Conservation (phyloP, 2,888 invertebrate species). For the Molanna angustata region DNA sequence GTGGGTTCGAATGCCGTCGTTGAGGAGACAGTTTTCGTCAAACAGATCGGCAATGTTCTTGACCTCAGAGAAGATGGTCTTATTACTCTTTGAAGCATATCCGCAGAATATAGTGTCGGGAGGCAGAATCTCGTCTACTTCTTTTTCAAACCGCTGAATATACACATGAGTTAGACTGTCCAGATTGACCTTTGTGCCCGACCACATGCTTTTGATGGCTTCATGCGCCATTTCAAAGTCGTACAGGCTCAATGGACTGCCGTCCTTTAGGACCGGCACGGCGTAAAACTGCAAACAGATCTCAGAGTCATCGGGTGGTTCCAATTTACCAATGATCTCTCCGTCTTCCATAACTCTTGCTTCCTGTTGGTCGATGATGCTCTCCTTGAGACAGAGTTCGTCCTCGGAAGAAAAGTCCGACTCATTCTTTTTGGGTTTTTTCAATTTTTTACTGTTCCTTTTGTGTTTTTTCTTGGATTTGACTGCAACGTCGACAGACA, state of each 20-base stretch:
- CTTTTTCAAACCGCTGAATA: slow-evolving; percentile 19
- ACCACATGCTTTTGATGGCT: slow-evolving; percentile 8
- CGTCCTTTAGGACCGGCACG: slow-evolving; percentile 14
- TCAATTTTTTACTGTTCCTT: slow-evolving; percentile 2
- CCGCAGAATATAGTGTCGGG: slow-evolving; percentile 15
- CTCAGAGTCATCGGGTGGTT: neutral
- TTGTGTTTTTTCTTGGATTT: slow-evolving; percentile 3
- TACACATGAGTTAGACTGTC: slow-evolving; percentile 10
- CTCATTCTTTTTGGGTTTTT: neutral
- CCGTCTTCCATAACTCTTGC: slow-evolving; percentile 2
- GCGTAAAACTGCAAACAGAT: slow-evolving; percentile 20
- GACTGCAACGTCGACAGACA: neutral
- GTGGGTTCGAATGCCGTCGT: slow-evolving; percentile 8
- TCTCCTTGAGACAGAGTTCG: slow-evolving; percentile 16
- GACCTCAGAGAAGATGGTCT: neutral
- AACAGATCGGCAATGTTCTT: slow-evolving; percentile 5
- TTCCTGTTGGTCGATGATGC: neutral
- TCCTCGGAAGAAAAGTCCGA: slow-evolving; percentile 16
- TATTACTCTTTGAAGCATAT: slow-evolving; percentile 14
- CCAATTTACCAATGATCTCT: slow-evolving; percentile 2
- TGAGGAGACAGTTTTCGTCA: slow-evolving; percentile 4
- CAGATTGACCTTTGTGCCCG: slow-evolving; percentile 8
- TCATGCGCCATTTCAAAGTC: slow-evolving; percentile 11
- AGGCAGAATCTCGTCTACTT: slow-evolving; percentile 23
- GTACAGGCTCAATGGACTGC: slow-evolving; percentile 8